phyloP scores from a whole-genome alignment of 2,797 vertebrate genomes.

The Bradypodion pumilum region DNA sequence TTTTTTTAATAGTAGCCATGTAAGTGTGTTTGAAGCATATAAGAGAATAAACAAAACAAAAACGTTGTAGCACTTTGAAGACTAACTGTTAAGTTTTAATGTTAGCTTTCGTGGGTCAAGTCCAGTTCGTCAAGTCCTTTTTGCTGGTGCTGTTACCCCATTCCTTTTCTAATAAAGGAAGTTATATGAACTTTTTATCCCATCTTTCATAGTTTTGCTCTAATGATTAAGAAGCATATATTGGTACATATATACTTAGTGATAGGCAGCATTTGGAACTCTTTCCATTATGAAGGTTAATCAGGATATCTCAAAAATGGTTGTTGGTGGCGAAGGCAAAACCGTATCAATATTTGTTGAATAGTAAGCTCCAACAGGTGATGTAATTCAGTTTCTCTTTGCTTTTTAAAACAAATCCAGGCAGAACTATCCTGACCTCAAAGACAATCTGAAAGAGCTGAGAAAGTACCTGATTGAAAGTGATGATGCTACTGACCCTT shows the following conservation, averaged over 20 bases:
- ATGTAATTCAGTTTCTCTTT: not conserved
- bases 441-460: slow-evolving; percentile 84
- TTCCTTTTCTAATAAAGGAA: not conserved
- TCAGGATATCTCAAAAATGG: not conserved
- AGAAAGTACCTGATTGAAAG: slow-evolving; percentile 91
- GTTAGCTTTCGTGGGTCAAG: no score
- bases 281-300: not conserved
- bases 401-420: slow-evolving; percentile 70
- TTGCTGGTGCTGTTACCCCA: no score
- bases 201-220: no score
- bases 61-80: no score
- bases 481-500: slow-evolving; percentile 85
- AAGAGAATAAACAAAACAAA: no score
- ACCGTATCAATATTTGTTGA: not conserved
- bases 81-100: no score
- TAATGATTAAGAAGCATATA: no score
- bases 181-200: no score
- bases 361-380: not conserved
- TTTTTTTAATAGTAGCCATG: no score
- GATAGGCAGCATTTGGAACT: not conserved
- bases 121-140: no score
- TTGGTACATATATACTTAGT: not conserved
- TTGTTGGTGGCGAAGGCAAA: not conserved
- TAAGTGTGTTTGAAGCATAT: no score
- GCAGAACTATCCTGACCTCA: slow-evolving; percentile 86